phyloP scores from a whole-genome alignment of 2,113 vertebrate species.

The Brienomyrus brachyistius region DNA sequence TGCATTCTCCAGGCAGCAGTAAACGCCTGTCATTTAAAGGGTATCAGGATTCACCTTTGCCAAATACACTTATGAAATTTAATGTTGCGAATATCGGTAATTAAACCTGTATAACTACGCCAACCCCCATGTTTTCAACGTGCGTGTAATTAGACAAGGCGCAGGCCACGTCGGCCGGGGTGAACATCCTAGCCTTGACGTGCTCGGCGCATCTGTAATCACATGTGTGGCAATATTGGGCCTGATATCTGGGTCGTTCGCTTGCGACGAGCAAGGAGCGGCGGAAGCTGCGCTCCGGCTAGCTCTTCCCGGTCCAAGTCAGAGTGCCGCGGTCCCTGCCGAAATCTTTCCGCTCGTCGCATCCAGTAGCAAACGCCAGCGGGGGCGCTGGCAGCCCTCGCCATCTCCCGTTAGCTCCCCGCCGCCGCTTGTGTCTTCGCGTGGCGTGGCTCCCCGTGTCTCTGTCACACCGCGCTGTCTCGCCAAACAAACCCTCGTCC shows the following conservation, averaged over 20 bases:
- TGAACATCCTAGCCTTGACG: background rate
- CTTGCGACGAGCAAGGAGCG: background rate
- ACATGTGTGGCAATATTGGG: background rate
- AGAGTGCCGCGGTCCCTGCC: background rate
- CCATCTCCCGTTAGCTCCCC: background rate
- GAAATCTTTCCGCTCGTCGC: background rate
- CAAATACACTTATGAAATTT: background rate
- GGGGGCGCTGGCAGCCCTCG: background rate
- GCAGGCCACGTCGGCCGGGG: too few species aligned
- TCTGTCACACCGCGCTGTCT: conserved; percentile 31
- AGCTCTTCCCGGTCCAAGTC: background rate
- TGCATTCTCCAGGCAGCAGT: background rate
- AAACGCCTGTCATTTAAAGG: background rate
- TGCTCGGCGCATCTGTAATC: background rate
- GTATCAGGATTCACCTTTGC: conserved; percentile 1
- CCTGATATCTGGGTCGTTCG: background rate
- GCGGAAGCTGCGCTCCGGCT: background rate
- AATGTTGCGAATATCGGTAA: conserved; percentile 11
- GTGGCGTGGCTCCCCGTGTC: conserved; percentile 11
- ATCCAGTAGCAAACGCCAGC: background rate
- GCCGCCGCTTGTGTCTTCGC: background rate
- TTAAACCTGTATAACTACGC: background rate
- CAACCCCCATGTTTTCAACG: background rate
- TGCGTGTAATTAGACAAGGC: background rate
- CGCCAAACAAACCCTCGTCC: conserved; percentile 60